Conservation (phyloP, 2,888 invertebrate genomes). For the Sialis fuliginosa region DNA sequence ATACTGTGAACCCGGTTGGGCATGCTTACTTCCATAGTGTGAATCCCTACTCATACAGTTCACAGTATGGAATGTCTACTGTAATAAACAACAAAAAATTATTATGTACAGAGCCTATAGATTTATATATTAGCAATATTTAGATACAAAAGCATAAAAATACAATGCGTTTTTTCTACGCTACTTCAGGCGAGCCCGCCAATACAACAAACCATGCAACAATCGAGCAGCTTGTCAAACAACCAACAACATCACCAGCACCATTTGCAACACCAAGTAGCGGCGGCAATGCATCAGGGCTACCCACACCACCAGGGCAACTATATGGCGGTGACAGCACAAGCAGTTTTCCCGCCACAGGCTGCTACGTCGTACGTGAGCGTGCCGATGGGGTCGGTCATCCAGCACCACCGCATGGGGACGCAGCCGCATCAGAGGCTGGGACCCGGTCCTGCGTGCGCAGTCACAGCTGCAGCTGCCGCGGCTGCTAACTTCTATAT, state of each 20-base stretch:
- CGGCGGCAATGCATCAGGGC: conserved; percentile 21
- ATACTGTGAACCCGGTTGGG: too few species aligned
- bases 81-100: too few species aligned
- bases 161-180: too few species aligned
- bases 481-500: conserved; percentile 44
- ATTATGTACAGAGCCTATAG: too few species aligned
- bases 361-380: conserved; percentile 40
- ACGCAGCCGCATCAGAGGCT: conserved; percentile 30
- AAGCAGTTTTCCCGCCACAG: conserved; percentile 33
- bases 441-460: conserved; percentile 34
- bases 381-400: conserved; percentile 47
- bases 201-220: conserved; percentile 9
- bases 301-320: conserved; percentile 28
- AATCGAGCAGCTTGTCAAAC: conserved; percentile 11
- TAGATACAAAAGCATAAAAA: too few species aligned
- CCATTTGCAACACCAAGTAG: conserved; percentile 24
- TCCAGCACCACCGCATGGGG: conserved; percentile 35
- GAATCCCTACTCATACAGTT: too few species aligned
- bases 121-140: too few species aligned
- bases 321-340: conserved; percentile 36
- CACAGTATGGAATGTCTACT: too few species aligned
- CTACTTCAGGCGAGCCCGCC: conserved; percentile 20
- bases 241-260: conserved; percentile 19
- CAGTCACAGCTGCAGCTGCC: conserved; percentile 33
- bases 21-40: too few species aligned